Conservation (phyloP, 2,797 vertebrate species). For the Halcyon badia region DNA sequence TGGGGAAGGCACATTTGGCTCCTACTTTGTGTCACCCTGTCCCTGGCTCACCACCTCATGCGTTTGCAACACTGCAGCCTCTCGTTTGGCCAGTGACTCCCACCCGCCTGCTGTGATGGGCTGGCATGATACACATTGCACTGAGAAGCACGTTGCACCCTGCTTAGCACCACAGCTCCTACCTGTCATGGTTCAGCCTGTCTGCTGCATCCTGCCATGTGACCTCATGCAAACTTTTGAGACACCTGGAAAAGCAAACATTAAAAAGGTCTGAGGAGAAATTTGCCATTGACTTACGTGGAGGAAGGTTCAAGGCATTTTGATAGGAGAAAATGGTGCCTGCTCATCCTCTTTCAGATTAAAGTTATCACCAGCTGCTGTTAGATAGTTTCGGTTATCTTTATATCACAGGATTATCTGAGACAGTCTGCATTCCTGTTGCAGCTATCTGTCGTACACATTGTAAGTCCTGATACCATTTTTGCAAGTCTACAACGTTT, state of each 20-base stretch:
- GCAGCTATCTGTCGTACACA: not conserved
- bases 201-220: not conserved
- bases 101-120: not conserved
- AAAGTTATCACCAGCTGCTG: constrained; percentile 51
- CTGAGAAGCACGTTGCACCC: not conserved
- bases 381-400: not conserved
- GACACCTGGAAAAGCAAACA: not conserved
- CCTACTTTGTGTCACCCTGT: not conserved
- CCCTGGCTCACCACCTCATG: not conserved
- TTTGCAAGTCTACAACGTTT: not conserved
- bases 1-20: rapidly evolving
- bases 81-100: not conserved
- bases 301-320: not conserved
- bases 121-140: rapidly evolving
- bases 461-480: not conserved
- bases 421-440: not conserved
- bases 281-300: not conserved
- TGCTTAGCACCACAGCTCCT: not conserved
- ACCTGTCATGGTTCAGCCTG: rapidly evolving
- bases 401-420: not conserved
- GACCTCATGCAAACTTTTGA: not conserved
- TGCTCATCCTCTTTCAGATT: not conserved
- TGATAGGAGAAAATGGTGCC: not conserved
- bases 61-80: not conserved
- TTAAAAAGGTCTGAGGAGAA: not conserved